Conservation (phyloP, 2,888 invertebrate genomes). For the Polydrusus tereticollis region DNA sequence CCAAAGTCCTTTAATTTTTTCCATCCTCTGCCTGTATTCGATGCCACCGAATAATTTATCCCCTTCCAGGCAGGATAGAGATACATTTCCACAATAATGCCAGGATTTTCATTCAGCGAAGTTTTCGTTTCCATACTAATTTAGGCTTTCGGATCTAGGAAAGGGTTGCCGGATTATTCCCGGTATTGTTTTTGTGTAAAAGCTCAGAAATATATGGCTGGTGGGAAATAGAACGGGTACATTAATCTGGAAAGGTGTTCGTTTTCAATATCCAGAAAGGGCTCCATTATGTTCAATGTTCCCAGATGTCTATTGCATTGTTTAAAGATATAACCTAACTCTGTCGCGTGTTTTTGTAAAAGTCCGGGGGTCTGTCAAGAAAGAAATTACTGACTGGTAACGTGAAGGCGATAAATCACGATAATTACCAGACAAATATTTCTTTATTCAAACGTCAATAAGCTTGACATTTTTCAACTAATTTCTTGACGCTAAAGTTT, state of each 20-base stretch:
- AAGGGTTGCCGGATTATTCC: slow-evolving; percentile 19
- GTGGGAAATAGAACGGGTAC: slow-evolving; percentile 10
- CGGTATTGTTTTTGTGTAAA: slow-evolving; percentile 33
- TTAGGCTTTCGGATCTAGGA: slow-evolving; percentile 20
- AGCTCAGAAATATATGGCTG: slow-evolving; percentile 23
- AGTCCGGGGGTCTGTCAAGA: too few relatives aligned
- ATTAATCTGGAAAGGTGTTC: slow-evolving; percentile 27
- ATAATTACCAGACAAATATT: too few relatives aligned
- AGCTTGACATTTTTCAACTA: too few relatives aligned
- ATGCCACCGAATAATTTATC: not conserved
- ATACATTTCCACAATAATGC: slow-evolving; percentile 26
- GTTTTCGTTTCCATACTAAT: slow-evolving; percentile 25
- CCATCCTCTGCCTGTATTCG: too few relatives aligned
- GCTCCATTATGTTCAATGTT: not conserved
- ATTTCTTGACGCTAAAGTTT: too few relatives aligned
- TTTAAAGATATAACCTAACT: not conserved
- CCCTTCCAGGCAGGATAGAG: not conserved
- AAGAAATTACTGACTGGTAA: too few relatives aligned
- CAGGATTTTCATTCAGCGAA: slow-evolving; percentile 26
- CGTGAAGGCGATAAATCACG: too few relatives aligned
- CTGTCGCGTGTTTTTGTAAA: not conserved
- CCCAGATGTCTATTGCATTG: slow-evolving; percentile 1
- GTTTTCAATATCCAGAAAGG: slow-evolving; percentile 27
- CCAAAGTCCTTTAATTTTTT: too few relatives aligned
- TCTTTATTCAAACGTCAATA: too few relatives aligned